Conservation (phyloP, 2,888 invertebrate species). For the Watsonalla cultraria region DNA sequence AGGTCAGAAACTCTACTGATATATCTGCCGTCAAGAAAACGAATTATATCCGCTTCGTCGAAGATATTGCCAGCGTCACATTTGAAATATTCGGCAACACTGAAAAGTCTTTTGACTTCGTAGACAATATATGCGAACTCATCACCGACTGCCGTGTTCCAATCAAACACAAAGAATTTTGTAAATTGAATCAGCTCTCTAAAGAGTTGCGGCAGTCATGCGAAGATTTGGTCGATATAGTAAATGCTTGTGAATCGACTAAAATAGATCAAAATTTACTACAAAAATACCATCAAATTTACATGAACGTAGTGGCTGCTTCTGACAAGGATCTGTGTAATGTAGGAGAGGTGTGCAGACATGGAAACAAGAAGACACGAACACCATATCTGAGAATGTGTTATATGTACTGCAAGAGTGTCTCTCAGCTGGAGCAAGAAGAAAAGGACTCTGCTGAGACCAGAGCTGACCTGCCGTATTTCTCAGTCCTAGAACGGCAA, state of each 20-base stretch:
- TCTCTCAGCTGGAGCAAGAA: conserved; percentile 70
- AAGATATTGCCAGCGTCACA: conserved; percentile 69
- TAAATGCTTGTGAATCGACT: conserved; percentile 35
- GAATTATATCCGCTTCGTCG: conserved; percentile 68
- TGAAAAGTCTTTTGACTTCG: conserved; percentile 64
- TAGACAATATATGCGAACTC: conserved; percentile 64
- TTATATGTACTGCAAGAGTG: conserved; percentile 78
- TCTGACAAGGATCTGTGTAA: conserved; percentile 70
- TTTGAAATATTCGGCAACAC: conserved; percentile 72
- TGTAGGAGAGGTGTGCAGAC: conserved; percentile 55
- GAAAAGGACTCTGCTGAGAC: conserved; percentile 44
- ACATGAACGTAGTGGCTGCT: conserved; percentile 68
- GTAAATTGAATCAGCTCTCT: conserved; percentile 65
- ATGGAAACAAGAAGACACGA: conserved; percentile 56
- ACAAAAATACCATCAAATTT: conserved; percentile 71
- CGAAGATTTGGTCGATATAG: conserved; percentile 62
- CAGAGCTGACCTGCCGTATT: conserved; percentile 55
- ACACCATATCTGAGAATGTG: conserved; percentile 74
- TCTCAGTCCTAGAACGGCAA: conserved; percentile 72
- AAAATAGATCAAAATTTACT: conserved; percentile 50
- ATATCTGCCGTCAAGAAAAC: conserved; percentile 65
- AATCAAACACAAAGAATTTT: conserved; percentile 70
- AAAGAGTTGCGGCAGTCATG: conserved; percentile 70
- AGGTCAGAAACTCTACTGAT: conserved; percentile 63
- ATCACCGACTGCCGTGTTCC: conserved; percentile 69